Evolutionary conservation across 2,797 vertebrate species (phyloP), one percentile per base, ranked within the genome.

Genomic region (Tapera naevia): DNA sequence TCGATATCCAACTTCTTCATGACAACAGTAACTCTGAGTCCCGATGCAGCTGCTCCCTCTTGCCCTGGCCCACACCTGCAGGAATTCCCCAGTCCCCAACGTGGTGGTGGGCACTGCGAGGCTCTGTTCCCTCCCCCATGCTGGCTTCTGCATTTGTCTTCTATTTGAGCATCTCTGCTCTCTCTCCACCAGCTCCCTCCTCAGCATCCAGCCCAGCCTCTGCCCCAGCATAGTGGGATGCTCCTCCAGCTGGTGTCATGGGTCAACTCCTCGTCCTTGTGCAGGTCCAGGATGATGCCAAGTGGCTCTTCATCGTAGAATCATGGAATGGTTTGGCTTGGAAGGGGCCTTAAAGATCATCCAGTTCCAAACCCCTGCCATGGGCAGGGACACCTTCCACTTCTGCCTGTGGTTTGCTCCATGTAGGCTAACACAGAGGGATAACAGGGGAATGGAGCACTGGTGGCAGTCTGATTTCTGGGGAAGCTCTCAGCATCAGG

Each of bases 41-140:
- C 37, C 2, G 5, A 27, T 13, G 39, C 39, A 18, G 18, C 8
- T 6, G 3, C n/a, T 37, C 17, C 23, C 33, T 51, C 19, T n/a
- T 17, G 24, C 61, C 41, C 43, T 39, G 58, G 60, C 32, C 4
- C 32, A 5, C 2, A 2, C 13, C 6, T 1, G 7, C 2, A 0
- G 39, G 32, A n/a, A 19, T 17, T 33, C 23, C 56, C 39, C 35
- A 8, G 51, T 33, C 35, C 66, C 2, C 0, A 9, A 12, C 0
- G 1, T 4, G 4, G 27, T 1, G 1, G 13, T 30, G 75, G 39
- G 23, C 5, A 8, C 50, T 28, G 56, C 0, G 3, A 17, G 51
- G 32, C 46, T 78, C 45, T 2, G 1, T 30, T n/a, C 14, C 17
- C 61, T 28, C 41, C 56, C 30, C 62, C 16, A 3, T 3, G 0